Evolutionary conservation across 2,113 vertebrate genomes (phyloP).

Genomic region (Microcebus jonahi): DNA sequence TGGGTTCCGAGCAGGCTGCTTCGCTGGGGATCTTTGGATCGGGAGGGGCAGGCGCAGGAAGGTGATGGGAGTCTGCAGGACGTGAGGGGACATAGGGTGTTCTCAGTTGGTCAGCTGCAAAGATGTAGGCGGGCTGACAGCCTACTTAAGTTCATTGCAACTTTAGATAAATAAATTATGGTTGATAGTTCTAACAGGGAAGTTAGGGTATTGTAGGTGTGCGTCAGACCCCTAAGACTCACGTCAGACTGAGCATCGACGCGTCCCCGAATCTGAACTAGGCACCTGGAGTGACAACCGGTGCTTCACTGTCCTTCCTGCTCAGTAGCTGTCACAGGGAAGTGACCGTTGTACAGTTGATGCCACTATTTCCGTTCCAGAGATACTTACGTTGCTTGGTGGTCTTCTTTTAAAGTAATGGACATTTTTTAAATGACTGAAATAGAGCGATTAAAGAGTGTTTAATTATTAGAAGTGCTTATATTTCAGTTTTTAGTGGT

Average conservation of each 20-base stretch:
- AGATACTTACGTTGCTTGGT: background rate
- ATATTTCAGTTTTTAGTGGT: background rate
- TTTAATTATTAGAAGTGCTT: background rate
- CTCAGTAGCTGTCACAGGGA: background rate
- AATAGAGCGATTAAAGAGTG: background rate
- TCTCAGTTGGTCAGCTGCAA: background rate
- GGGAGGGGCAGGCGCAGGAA: too few species aligned
- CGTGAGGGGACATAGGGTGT: background rate
- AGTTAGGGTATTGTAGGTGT: background rate
- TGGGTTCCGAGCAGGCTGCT: background rate
- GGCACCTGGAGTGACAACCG: rapidly evolving
- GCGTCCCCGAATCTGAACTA: background rate
- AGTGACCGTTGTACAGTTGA: background rate
- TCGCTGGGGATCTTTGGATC: background rate
- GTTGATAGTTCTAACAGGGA: background rate
- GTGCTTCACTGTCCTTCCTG: background rate
- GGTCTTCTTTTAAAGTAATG: background rate
- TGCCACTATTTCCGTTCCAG: background rate
- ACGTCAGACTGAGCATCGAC: rapidly evolving
- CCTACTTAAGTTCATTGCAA: background rate
- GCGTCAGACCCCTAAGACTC: background rate
- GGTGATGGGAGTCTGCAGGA: background rate
- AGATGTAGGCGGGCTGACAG: background rate
- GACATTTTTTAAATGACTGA: background rate
- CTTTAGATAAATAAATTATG: background rate